These are phyloP conservation scores for Andricus grossulariae DNA, from an alignment of 1,140 invertebrate genomes.

Conservation along the genomic window DNA sequence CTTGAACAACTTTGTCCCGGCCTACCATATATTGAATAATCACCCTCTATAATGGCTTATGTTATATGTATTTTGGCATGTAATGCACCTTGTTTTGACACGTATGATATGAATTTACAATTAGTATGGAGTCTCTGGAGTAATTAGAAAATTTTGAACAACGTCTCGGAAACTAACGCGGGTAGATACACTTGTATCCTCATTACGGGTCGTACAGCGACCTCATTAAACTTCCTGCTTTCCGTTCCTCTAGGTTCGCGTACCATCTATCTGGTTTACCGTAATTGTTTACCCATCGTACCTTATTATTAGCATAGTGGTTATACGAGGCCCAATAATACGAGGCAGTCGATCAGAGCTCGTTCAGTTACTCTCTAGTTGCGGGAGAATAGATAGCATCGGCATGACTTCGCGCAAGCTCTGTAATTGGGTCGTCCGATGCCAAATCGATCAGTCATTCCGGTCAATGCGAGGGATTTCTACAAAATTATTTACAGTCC, in stretches of 20 bases:
- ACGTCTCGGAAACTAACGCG: neutral
- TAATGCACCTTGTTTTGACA: neutral
- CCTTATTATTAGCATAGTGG: slow-evolving; percentile 56
- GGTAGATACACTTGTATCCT: neutral
- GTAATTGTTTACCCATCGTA: slow-evolving; percentile 52
- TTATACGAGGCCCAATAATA: slow-evolving; percentile 43
- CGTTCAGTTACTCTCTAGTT: slow-evolving; percentile 37
- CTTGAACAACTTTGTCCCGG: too few relatives aligned
- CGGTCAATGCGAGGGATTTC: slow-evolving; percentile 46
- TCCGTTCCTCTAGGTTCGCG: slow-evolving; percentile 1
- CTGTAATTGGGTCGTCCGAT: slow-evolving; percentile 50
- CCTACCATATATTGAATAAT: neutral
- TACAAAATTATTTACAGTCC: slow-evolving; percentile 48
- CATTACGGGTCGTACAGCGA: slow-evolving; percentile 32
- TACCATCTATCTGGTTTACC: slow-evolving; percentile 37
- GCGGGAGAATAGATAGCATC: slow-evolving; percentile 48
- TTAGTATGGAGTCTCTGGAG: neutral
- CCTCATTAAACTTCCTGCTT: slow-evolving; percentile 47
- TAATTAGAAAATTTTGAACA: slow-evolving; percentile 9
- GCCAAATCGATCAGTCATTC: slow-evolving; percentile 54
- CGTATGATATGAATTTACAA: neutral
- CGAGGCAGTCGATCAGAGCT: slow-evolving; percentile 39
- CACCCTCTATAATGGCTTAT: neutral
- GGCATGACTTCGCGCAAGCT: slow-evolving; percentile 50
- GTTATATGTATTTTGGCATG: neutral